Conservation (phyloP, 2,113 vertebrate genomes). For the Narcine bancroftii region DNA sequence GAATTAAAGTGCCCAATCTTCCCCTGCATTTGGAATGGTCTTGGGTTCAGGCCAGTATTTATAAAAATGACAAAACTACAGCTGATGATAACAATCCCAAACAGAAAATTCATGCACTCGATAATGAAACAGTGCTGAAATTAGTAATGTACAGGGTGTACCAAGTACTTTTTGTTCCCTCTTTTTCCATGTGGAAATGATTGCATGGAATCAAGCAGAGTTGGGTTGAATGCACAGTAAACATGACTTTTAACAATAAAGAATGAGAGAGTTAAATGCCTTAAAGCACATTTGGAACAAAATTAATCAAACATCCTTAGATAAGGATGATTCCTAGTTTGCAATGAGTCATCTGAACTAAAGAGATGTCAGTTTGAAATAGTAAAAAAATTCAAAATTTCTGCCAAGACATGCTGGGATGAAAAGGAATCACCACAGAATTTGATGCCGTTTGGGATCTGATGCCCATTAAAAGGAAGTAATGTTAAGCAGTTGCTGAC, state of each 20-base stretch:
- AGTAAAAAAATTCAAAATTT: background rate
- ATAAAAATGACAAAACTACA: constrained; percentile 19
- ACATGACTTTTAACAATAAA: background rate
- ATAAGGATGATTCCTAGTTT: background rate
- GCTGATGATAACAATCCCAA: constrained; percentile 19
- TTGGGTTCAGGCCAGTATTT: constrained; percentile 11
- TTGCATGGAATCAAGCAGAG: background rate
- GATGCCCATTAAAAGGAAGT: background rate
- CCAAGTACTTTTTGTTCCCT: background rate
- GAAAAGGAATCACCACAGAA: background rate
- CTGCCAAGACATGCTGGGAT: too few relatives aligned
- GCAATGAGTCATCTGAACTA: background rate
- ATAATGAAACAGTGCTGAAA: background rate
- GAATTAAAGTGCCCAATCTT: background rate
- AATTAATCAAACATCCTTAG: background rate
- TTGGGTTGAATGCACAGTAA: background rate
- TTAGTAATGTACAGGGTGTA: background rate
- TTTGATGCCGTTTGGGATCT: background rate
- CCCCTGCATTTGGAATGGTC: background rate
- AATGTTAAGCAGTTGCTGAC: background rate
- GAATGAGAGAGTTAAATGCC: background rate
- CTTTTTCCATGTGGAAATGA: background rate
- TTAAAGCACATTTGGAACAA: background rate
- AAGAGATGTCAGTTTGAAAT: background rate
- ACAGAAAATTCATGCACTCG: constrained; percentile 27